Percentiles rank a stretch among this genome's conserved stretches.
These are phyloP conservation scores for Rhombomys opimus DNA, from an alignment of 2,113 vertebrate genomes.

Conservation along the genomic window DNA sequence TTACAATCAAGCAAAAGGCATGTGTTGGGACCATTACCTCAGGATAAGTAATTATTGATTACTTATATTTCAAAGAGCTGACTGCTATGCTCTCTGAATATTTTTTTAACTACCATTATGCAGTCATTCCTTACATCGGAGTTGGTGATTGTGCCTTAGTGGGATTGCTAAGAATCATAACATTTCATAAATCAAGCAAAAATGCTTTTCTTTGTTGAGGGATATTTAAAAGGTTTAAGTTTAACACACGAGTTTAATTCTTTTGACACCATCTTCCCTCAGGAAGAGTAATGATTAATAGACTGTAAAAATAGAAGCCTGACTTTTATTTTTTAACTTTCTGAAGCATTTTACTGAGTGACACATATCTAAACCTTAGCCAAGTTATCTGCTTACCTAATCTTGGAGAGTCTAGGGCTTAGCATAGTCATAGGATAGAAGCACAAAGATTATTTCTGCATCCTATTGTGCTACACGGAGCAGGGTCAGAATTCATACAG, in stretches of 20 bases:
- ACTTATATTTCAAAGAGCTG: constrained; percentile 1
- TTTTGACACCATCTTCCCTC: accelerated
- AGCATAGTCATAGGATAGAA: not conserved
- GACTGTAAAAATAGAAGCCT: not conserved
- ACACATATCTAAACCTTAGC: not conserved
- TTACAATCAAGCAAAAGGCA: not conserved
- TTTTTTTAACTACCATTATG: constrained; percentile 14
- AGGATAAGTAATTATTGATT: not conserved
- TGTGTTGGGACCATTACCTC: not conserved
- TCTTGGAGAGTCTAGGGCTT: not conserved
- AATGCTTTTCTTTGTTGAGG: not conserved
- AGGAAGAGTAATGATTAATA: not conserved
- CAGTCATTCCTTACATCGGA: not conserved
- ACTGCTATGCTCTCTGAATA: not conserved
- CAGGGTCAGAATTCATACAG: not conserved
- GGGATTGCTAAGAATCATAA: not conserved
- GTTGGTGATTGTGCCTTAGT: not conserved
- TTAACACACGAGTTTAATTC: not conserved
- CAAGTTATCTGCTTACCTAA: not conserved
- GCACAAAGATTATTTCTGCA: not conserved
- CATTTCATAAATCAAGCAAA: not conserved
- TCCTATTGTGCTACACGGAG: not conserved
- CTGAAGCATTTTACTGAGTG: not conserved
- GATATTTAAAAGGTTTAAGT: constrained; percentile 15
- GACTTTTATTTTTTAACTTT: not conserved